Evolutionary conservation across 2,888 invertebrate species (phyloP), one percentile per base, ranked within the genome.

Genomic region (Brenthis daphne): DNA sequence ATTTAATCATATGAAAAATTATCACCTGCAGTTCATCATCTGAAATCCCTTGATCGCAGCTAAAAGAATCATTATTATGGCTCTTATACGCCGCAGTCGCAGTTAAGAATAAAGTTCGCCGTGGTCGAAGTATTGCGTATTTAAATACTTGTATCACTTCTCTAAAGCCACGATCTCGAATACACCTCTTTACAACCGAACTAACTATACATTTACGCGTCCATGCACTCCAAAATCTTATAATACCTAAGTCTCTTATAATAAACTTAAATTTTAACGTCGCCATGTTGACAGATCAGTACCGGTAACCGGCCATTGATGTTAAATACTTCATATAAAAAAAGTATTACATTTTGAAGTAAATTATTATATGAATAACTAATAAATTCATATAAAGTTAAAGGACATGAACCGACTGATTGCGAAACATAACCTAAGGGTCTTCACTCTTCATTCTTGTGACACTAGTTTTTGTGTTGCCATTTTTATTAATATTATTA

Each of bases 21-120:
- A 57, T 60, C n/a, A 92, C 93, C 89, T 89, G 79, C 65, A 93
- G 73, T 29, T 92, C 89, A 54, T 85, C 84, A 72, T 92, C 90
- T 0, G 87, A 81, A 43, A 92, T 89, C 64, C 84, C 85, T 63
- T 82, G 75, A 0, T 79, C 77, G 68, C 90, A 86, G 51, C 74
- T 75, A 6, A 80, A 77, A 2, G 80, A 80, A 2, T 83, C 82
- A 1, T 74, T 78, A 0, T 78, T 78, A 0, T 78, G 76, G 20
- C 82, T 82, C 63, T 88, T 89, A 64, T 82, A 92, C 0, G 89
- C 90, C 0, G 92, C 93, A 0, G 90, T 86, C 0, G 87, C 92
- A 0, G 91, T 87, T 3, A 93, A 68, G 0, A 92, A 72, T 0
- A 93, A 74, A 0, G 89, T 90, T 68, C 85, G 76, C 24, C 84